These are phyloP conservation scores for Dimorphilus gyrociliatus DNA, from an alignment of 2,888 invertebrate genomes.

Conservation along the genomic window DNA sequence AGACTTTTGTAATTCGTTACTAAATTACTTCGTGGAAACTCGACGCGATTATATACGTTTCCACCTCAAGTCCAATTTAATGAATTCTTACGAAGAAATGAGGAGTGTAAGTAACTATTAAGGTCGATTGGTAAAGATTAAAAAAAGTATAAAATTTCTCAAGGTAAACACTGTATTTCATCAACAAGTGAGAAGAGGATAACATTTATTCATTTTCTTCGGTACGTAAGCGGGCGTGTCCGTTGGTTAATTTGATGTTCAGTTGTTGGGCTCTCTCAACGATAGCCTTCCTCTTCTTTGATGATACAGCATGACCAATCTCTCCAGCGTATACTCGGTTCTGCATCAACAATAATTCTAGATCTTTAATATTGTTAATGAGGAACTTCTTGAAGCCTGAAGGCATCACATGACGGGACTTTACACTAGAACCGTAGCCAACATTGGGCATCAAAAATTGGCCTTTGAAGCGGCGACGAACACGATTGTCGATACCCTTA, in stretches of 20 bases:
- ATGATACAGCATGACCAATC: conserved; percentile 90
- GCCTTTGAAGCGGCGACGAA: conserved; percentile 95
- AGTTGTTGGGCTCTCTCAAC: conserved; percentile 92
- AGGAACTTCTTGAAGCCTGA: conserved; percentile 93
- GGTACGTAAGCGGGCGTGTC: conserved; percentile 82
- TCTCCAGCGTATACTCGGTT: conserved; percentile 93
- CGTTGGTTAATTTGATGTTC: conserved; percentile 85
- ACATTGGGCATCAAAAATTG: conserved; percentile 97
- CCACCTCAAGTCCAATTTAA: too few relatives aligned
- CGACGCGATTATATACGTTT: too few relatives aligned
- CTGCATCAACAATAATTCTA: conserved; percentile 97
- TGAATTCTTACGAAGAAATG: too few relatives aligned
- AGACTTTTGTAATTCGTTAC: too few relatives aligned
- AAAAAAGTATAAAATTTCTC: too few relatives aligned
- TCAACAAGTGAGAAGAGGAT: too few relatives aligned
- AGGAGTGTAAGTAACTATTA: too few relatives aligned
- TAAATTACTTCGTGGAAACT: too few relatives aligned
- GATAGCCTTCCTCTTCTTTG: conserved; percentile 88
- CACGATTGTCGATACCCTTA: conserved; percentile 99
- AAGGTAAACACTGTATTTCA: too few relatives aligned
- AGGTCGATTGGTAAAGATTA: too few relatives aligned
- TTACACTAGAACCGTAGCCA: conserved; percentile 90
- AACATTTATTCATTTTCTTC: conserved; percentile 89
- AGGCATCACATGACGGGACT: conserved; percentile 88
- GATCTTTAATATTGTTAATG: conserved; percentile 72